Evolutionary conservation across 2,888 invertebrate genomes (phyloP).

Genomic region (Sussaba pulchella): DNA sequence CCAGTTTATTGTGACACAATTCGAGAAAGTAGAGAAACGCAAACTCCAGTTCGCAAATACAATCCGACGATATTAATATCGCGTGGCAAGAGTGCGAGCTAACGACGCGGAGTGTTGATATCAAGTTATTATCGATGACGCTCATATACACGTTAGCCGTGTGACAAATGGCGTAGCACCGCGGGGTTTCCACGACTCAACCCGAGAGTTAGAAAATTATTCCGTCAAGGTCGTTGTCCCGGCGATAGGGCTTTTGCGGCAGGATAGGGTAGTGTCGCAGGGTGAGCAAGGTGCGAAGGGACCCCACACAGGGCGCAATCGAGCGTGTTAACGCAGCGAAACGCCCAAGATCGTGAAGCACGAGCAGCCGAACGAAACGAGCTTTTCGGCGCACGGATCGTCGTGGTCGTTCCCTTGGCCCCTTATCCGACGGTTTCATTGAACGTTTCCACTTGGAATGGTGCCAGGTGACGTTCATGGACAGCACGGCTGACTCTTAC

Average conservation of each 20-base stretch:
- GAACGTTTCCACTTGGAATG: conserved; percentile 77
- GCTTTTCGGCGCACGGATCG: background rate
- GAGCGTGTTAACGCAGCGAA: conserved; percentile 50
- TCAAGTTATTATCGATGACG: conserved; percentile 6
- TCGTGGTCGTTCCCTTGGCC: conserved; percentile 62
- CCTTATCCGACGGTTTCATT: conserved; percentile 77
- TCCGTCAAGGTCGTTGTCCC: conserved; percentile 55
- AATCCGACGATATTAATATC: conserved; percentile 25
- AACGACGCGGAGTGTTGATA: background rate
- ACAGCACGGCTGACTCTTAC: conserved; percentile 53
- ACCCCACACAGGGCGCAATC: conserved; percentile 3
- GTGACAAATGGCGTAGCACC: background rate
- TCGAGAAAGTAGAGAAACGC: conserved; percentile 18
- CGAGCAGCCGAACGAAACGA: conserved; percentile 5
- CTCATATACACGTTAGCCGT: conserved; percentile 4
- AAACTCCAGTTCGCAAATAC: conserved; percentile 35
- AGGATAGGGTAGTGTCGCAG: too few relatives aligned
- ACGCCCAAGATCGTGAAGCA: conserved; percentile 20
- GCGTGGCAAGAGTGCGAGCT: conserved; percentile 43
- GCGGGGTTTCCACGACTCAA: background rate
- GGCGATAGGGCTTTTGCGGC: conserved; percentile 19
- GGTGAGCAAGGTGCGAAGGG: too few relatives aligned
- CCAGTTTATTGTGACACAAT: background rate
- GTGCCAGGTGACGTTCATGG: conserved; percentile 79
- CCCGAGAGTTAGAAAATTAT: conserved; percentile 46